phyloP scores from a whole-genome alignment of 2,113 vertebrate species.

The Capreolus pygargus region DNA sequence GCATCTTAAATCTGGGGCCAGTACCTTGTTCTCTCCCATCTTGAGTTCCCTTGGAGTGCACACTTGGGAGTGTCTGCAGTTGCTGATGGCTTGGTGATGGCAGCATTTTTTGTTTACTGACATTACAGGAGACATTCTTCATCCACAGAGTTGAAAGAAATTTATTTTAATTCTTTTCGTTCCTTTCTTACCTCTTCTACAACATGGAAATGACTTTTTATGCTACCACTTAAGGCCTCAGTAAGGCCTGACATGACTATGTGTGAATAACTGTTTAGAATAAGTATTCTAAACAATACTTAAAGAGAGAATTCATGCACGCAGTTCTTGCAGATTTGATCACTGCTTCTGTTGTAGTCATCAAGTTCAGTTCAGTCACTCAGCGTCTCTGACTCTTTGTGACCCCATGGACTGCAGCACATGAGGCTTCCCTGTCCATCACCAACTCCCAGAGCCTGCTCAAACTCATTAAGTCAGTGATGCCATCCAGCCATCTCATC shows the following conservation, averaged over 20 bases:
- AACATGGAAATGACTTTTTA: neutral
- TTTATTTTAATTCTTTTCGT: neutral
- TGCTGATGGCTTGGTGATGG: neutral
- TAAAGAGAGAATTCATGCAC: neutral
- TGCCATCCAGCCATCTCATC: neutral
- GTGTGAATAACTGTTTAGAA: neutral
- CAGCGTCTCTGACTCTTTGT: neutral
- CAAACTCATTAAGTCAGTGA: neutral
- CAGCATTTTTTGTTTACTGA: neutral
- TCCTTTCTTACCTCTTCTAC: neutral
- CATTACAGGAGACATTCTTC: neutral
- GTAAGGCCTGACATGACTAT: neutral
- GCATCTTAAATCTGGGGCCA: neutral
- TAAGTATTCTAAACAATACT: neutral
- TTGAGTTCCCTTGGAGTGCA: neutral
- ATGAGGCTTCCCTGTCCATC: neutral
- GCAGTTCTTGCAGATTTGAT: neutral
- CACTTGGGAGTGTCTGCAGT: neutral
- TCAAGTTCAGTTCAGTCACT: neutral
- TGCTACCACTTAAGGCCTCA: neutral
- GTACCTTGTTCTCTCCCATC: neutral
- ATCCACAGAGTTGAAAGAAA: neutral
- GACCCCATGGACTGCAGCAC: neutral
- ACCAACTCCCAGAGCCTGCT: neutral
- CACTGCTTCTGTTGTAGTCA: neutral